Evolutionary conservation across 2,888 invertebrate genomes (phyloP), one percentile per base, ranked within the genome.

Genomic region (Ectemnius cavifrons): DNA sequence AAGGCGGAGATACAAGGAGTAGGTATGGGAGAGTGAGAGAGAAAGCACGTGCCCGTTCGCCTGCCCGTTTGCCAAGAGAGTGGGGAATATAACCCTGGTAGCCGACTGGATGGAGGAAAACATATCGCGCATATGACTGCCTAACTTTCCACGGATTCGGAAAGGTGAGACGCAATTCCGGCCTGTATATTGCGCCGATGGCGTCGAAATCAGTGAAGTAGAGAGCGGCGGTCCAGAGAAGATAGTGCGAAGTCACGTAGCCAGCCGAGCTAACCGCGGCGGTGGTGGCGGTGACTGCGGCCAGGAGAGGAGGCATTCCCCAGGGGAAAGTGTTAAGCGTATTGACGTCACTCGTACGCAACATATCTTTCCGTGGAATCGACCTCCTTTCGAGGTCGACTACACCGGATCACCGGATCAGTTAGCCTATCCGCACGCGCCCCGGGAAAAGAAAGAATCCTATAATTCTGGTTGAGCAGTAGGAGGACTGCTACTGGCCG

Each of bases 371-470:
- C 82, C 76, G 71, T 72, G 77, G 84, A 86, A 86, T 83, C 83
- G 83, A 80, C 85, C 86, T 86, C 82, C 81, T 86, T 86, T 85
- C 82, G 82, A 84, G 86, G 84, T 82, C 84, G 68, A 76, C 80
- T 56, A 78, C 76, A 79, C 72, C 73, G 75, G 73, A 76, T 76
- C 78, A 65, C 74, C 23, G 23, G 23, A 23, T 23, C 66, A 64
- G 63, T 72, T 69, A 28, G 52, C 13, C 66, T 79, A 71, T 73
- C 58, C 72, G 37, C 37, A 4, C 37, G 37, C 37, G 37, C 66
- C 13, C 20, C 57, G 63, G 65, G n/a, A 52, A 63, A 66, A 62
- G n/a, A 57, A n/a, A 13, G 57, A 46, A 23, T 61, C 59, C 52
- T 52, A 28, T 18, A 18, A 28, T 13, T 60, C 27, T 14, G 16